Evolutionary conservation across 2,888 invertebrate species (phyloP), one percentile per base, ranked within the genome.

Genomic region (Gryllus longicercus): DNA sequence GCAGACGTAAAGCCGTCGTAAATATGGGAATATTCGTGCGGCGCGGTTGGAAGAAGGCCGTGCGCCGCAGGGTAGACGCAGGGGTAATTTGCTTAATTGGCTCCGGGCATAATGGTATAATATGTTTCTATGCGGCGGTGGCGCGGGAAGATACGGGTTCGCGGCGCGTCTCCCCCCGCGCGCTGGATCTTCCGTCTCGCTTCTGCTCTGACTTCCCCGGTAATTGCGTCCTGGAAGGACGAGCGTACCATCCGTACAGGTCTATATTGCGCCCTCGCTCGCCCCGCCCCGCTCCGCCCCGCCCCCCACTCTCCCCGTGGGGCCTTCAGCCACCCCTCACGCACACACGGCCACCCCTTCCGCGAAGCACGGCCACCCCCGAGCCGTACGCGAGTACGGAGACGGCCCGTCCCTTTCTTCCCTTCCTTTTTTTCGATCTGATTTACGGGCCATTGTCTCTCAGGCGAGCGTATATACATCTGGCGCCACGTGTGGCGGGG

Each of bases 371-470:
- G 12, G 63, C 63, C 12, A 63, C n/a, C 38, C 38, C 38, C 38
- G 38, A 38, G 49, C 76, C 50, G 51, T 77, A 74, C 76, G 79
- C 76, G 80, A 77, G 50, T 49, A 10, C 49, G 51, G 63, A 63
- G 63, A 63, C n/a, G 63, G 11, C 63, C 63, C 63, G 78, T 75
- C 25, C 75, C 38, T 51, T 76, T 50, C 76, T 77, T 78, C 76
- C 50, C 80, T 78, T 79, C 80, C 78, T 79, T 81, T 81, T 80
- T 82, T 80, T 77, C 80, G 74, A 80, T 82, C 85, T 86, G 87
- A 88, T 88, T 88, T 88, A 88, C 87, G 85, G 86, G 85, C 87
- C 86, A 88, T 88, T 88, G 88, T 88, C 87, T 87, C 87, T 87
- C 87, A 87, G 87, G 87, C 86, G 86, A 86, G 85, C 86, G 50